These are phyloP conservation scores for Rhineura floridana DNA, from an alignment of 2,113 vertebrate genomes.

Conservation along the genomic window DNA sequence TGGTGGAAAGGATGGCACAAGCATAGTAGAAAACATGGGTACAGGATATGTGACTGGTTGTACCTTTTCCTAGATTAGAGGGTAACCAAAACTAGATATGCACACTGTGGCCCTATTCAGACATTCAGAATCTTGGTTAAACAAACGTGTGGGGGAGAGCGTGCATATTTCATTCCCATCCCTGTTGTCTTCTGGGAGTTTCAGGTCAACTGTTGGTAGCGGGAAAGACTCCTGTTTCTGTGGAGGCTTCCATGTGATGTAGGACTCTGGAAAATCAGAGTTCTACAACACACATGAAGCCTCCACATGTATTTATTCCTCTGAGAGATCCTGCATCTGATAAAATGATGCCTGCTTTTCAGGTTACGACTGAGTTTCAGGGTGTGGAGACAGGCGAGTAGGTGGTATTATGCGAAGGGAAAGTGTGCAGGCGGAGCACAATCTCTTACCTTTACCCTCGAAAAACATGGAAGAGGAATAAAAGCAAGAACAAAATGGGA, in stretches of 20 bases:
- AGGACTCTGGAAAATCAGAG: too few species aligned
- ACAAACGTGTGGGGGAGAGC: background rate
- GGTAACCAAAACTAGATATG: background rate
- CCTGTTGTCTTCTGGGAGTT: too few species aligned
- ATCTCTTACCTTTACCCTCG: too few species aligned
- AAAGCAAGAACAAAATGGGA: background rate
- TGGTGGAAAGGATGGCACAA: background rate
- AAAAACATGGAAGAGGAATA: background rate
- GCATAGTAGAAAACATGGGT: background rate
- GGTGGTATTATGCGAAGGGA: background rate
- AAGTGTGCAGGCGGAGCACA: background rate
- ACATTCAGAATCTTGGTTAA: background rate
- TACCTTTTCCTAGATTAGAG: background rate
- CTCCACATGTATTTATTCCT: background rate
- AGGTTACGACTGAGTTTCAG: background rate
- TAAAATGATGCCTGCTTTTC: background rate
- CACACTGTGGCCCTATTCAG: background rate
- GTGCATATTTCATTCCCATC: too few species aligned
- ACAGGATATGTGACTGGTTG: background rate
- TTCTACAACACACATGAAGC: too few species aligned
- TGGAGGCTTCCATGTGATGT: too few species aligned
- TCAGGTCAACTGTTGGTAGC: too few species aligned
- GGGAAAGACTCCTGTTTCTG: too few species aligned
- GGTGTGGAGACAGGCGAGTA: too few species aligned
- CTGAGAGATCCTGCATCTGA: background rate